Conservation (phyloP, 2,797 vertebrate species). For the Danio kyathit region DNA sequence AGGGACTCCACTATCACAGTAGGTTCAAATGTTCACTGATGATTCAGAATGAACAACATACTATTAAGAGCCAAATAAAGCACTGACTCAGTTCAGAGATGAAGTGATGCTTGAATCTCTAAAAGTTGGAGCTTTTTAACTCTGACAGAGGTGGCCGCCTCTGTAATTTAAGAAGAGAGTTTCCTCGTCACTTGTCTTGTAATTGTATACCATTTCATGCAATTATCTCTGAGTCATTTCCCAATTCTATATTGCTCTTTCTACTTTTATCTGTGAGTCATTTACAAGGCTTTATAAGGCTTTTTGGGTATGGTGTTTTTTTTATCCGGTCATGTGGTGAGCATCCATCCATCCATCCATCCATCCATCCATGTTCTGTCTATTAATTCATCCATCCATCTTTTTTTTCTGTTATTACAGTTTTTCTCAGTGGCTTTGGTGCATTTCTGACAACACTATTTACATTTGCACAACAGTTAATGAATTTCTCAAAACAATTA, state of each 20-base stretch:
- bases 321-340: constrained; percentile 1
- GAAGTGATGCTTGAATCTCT: constrained; percentile 4
- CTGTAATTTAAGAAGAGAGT: constrained; percentile 23
- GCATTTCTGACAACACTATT: no score
- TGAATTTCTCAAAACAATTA: no score
- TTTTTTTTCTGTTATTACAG: no score
- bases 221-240: constrained; percentile 44
- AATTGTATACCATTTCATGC: constrained; percentile 41
- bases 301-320: background rate
- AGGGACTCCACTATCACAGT: no score
- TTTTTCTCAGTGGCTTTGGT: no score
- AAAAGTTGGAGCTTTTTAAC: background rate
- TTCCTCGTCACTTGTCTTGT: constrained; percentile 21
- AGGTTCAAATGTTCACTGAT: no score
- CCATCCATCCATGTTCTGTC: no score
- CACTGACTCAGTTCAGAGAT: background rate
- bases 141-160: constrained; percentile 29
- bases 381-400: no score
- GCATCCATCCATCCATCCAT: no score
- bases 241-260: constrained; percentile 29
- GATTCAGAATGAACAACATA: no score
- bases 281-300: background rate
- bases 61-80: no score
- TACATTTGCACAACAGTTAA: no score
- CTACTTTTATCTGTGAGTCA: constrained; percentile 26